Conservation (phyloP, 2,113 vertebrate species). For the Bothrops jararaca region DNA sequence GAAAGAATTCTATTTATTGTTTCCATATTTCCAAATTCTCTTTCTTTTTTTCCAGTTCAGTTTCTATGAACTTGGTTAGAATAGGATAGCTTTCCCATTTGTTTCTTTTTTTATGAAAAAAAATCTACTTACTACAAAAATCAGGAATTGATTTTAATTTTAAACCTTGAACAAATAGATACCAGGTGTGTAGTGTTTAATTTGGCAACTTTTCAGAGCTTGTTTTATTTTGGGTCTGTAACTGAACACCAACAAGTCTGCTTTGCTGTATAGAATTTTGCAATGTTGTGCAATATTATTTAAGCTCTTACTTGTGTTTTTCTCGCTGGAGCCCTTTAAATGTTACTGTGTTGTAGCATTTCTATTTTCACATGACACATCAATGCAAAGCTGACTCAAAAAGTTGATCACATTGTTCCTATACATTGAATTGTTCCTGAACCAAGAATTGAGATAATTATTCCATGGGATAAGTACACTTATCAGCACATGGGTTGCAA, state of each 20-base stretch:
- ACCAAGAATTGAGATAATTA: background rate
- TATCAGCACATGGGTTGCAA: background rate
- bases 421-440: background rate
- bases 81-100: background rate
- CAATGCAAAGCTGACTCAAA: background rate
- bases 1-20: slow-evolving; percentile 34
- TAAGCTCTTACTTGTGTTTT: slow-evolving; percentile 16
- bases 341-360: background rate
- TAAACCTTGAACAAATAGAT: slow-evolving; percentile 65
- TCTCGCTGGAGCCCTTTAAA: slow-evolving; percentile 28
- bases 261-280: slow-evolving; percentile 36
- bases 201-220: slow-evolving; percentile 54
- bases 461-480: background rate
- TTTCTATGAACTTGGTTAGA: slow-evolving; percentile 15
- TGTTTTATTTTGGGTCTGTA: slow-evolving; percentile 61
- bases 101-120: background rate
- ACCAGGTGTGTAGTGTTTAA: slow-evolving; percentile 60
- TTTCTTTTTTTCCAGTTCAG: slow-evolving; percentile 21
- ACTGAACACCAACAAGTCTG: slow-evolving; percentile 28
- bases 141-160: slow-evolving; percentile 58
- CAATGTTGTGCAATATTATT: background rate
- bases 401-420: background rate
- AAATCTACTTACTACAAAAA: slow-evolving; percentile 25
- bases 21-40: slow-evolving; percentile 17
- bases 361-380: background rate